phyloP scores from a whole-genome alignment of 2,888 invertebrate genomes.

The Noctua pronuba region DNA sequence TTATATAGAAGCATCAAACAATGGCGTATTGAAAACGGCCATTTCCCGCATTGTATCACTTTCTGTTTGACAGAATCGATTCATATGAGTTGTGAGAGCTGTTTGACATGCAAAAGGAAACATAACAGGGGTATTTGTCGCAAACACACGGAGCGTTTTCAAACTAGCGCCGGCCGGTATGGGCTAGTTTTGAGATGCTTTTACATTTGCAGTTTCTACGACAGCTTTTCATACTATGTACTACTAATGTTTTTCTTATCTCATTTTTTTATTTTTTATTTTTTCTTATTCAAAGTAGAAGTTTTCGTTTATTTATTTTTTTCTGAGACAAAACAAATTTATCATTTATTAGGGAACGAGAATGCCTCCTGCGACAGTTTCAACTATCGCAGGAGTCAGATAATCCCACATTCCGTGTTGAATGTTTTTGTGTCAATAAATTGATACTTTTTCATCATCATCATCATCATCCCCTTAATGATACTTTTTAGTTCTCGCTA shows the following conservation, averaged over 20 bases:
- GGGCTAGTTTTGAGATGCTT: slow-evolving; percentile 47
- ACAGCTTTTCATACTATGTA: not conserved
- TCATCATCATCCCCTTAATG: too few species aligned
- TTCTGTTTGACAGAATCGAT: slow-evolving; percentile 83
- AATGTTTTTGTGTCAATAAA: too few species aligned
- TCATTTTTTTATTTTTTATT: too few species aligned
- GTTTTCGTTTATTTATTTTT: too few species aligned
- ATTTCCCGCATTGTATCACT: slow-evolving; percentile 80
- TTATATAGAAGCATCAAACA: slow-evolving; percentile 68
- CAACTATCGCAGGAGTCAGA: too few species aligned
- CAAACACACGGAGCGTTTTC: slow-evolving; percentile 71
- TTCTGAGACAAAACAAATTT: too few species aligned
- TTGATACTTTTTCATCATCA: too few species aligned
- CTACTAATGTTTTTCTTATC: too few species aligned
- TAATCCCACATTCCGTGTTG: too few species aligned
- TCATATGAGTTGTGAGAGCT: slow-evolving; percentile 82
- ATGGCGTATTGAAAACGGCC: slow-evolving; percentile 76
- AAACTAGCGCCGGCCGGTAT: slow-evolving; percentile 47
- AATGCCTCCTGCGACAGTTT: too few species aligned
- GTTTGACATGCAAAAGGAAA: slow-evolving; percentile 87
- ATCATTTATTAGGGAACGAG: too few species aligned
- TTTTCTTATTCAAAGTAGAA: too few species aligned
- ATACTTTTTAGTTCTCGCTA: not conserved
- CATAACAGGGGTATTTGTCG: slow-evolving; percentile 82
- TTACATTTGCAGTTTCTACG: slow-evolving; percentile 17